phyloP scores from a whole-genome alignment of 2,888 invertebrate species.

The Agonum fuliginosum region DNA sequence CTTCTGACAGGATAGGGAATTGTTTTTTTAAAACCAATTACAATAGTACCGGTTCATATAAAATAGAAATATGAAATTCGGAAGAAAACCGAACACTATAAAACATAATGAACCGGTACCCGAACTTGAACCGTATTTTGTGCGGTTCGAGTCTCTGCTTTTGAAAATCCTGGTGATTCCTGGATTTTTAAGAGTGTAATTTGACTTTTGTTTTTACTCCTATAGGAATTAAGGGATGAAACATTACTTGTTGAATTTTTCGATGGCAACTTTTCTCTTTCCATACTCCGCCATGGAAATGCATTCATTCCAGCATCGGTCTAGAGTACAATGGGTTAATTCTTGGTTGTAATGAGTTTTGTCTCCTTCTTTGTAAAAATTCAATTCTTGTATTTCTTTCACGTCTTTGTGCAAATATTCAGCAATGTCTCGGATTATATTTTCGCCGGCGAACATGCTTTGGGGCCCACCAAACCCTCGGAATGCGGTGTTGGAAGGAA shows the following conservation, averaged over 20 bases:
- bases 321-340: constrained; percentile 83
- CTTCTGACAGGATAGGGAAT: no score
- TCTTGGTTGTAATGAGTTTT: constrained; percentile 85
- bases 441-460: constrained; percentile 91
- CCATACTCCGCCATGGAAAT: constrained; percentile 79
- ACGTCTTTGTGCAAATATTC: constrained; percentile 79
- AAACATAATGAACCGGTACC: no score
- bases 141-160: no score
- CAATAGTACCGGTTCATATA: no score
- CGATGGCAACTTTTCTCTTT: constrained; percentile 76
- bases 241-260: constrained; percentile 80
- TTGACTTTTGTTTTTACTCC: no score
- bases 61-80: no score
- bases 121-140: no score
- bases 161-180: no score
- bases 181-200: no score
- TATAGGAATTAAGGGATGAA: no score
- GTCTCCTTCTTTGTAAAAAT: constrained; percentile 88
- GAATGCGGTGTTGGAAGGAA: constrained; percentile 95
- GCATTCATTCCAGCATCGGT: constrained; percentile 87
- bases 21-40: no score
- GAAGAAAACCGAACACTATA: no score
- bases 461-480: constrained; percentile 95
- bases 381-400: constrained; percentile 80
- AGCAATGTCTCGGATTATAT: constrained; percentile 85